Evolutionary conservation across 2,888 invertebrate species (phyloP), one percentile per base, ranked within the genome.

Genomic region (Craniophora ligustri): DNA sequence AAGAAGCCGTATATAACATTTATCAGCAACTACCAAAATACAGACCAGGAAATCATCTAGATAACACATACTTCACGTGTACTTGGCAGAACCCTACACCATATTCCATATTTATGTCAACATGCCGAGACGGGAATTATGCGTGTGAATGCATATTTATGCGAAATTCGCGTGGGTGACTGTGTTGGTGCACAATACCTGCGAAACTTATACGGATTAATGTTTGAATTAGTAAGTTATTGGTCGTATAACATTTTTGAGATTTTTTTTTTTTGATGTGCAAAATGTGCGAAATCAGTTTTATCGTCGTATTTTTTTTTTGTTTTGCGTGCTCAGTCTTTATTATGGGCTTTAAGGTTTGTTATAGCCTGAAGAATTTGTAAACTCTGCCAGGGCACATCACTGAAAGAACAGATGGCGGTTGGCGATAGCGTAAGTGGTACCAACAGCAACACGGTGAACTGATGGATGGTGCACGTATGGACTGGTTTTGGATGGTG

Each of bases 61-160:
- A 38, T 57, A 32, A n/a, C 5, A 4, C 19, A 39, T 23, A 49
- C 16, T 10, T 16, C 21, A 10, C 16, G 11, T 19, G 7, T n/a
- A 49, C 7, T 21, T 62, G 60, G 31, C 50, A 50, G 30, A 62
- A 69, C 55, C 60, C 64, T 71, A 72, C 76, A 78, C 82, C 79
- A 78, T 78, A 79, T 76, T 80, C 74, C 81, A 72, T 81, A 83
- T 70, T 79, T 72, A 80, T 77, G 79, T 36, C 66, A 69, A 72
- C 72, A 72, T 75, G 77, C 75, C 77, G 67, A 67, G 66, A 65
- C 61, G 73, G 70, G 74, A 78, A 81, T 80, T 84, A 82, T 83
- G 79, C 81, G 78, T 85, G 81, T 78, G 83, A 81, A 81, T 86
- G 84, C 85, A 85, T 86, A 86, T 86, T 86, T 85, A 87, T 85